phyloP scores from a whole-genome alignment of 2,113 vertebrate species.

The Bucco capensis region DNA sequence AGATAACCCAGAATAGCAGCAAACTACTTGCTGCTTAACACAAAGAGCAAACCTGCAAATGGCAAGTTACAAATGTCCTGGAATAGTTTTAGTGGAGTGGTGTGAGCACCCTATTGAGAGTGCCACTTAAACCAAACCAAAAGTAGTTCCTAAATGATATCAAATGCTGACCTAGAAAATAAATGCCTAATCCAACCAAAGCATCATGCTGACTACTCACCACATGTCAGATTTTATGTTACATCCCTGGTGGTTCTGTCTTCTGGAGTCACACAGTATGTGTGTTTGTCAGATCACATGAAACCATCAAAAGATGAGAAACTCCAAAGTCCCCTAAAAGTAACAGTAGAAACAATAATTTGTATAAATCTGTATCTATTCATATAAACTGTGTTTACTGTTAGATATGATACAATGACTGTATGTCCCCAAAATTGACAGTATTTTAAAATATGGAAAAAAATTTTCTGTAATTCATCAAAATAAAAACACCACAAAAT shows the following conservation, averaged over 20 bases:
- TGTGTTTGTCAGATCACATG: conserved; percentile 86
- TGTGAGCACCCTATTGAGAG: not conserved
- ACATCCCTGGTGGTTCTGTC: conserved; percentile 82
- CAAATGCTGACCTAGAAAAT: not conserved
- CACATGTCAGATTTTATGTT: conserved; percentile 89
- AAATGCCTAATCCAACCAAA: not conserved
- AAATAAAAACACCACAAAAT: not conserved
- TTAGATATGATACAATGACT: not conserved
- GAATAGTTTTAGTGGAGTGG: not conserved
- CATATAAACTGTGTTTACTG: not conserved
- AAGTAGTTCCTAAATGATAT: not conserved
- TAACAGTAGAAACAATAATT: not conserved
- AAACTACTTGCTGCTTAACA: not conserved
- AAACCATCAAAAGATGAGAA: conserved; percentile 84
- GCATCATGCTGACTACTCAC: conserved; percentile 60
- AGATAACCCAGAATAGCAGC: not conserved
- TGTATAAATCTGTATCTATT: not conserved
- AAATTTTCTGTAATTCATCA: not conserved
- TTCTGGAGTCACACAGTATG: conserved; percentile 88
- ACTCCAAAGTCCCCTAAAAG: conserved; percentile 87
- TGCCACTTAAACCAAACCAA: not conserved
- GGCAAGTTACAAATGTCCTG: not conserved
- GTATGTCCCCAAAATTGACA: not conserved
- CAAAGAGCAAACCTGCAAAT: not conserved
- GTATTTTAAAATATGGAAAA: not conserved